A percentile compares a stretch with the other conserved stretches of the same genome.
These are phyloP conservation scores for Caenorhabditis angaria DNA, from an alignment of 2,888 invertebrate genomes.

Conservation along the genomic window DNA sequence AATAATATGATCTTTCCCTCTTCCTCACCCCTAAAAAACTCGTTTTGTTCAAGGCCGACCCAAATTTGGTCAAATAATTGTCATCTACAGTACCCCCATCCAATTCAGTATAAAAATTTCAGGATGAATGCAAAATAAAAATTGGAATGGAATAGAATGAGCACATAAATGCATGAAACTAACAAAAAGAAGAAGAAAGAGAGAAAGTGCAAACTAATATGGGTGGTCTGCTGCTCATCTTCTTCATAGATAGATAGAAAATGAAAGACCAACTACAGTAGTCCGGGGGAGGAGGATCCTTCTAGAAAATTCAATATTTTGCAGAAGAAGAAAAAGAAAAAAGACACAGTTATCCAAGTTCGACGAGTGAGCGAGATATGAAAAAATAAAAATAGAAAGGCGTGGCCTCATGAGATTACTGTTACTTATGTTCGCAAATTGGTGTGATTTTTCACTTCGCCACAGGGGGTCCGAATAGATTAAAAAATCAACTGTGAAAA, in stretches of 20 bases:
- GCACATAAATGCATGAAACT: not conserved
- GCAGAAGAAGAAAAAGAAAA: not conserved
- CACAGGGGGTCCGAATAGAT: not conserved
- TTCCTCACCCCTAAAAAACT: not conserved
- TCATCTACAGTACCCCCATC: not conserved
- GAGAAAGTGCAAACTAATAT: not conserved
- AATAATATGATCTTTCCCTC: not conserved
- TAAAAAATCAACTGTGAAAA: not conserved
- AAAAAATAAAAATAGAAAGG: not conserved
- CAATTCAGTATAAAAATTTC: not conserved
- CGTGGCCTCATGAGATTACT: not conserved
- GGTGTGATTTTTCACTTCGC: not conserved
- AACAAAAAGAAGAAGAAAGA: not conserved
- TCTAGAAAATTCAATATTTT: not conserved
- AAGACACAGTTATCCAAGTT: not conserved
- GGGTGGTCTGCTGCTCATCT: not conserved
- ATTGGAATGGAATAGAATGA: not conserved
- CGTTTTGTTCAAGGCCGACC: not conserved
- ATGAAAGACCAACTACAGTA: not conserved
- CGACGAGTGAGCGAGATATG: not conserved
- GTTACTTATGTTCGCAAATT: not conserved
- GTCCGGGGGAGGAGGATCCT: not conserved
- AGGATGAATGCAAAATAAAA: not conserved
- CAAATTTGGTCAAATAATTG: constrained; percentile 4
- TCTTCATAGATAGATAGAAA: not conserved